Percentiles rank a stretch among this genome's conserved stretches.
Evolutionary conservation across 2,113 vertebrate species (phyloP).

Genomic region (Cheilinus undulatus): DNA sequence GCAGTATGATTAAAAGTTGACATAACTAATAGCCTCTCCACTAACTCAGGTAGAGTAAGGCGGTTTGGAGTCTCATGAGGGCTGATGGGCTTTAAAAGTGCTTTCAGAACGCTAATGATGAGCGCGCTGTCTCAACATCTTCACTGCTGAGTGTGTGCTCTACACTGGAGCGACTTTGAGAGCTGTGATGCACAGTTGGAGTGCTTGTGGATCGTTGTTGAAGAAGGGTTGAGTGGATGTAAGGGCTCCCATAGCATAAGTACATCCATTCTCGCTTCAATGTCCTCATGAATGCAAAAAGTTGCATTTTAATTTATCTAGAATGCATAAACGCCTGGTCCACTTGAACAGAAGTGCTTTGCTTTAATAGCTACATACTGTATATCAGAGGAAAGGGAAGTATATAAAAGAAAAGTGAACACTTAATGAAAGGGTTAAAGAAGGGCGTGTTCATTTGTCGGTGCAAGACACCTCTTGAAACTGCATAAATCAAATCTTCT

Average conservation of each 20-base stretch:
- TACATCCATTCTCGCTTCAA: not conserved
- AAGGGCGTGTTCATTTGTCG: not conserved
- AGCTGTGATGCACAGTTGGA: constrained; percentile 23
- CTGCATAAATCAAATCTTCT: not conserved
- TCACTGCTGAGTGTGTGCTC: constrained; percentile 43
- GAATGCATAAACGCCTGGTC: not conserved
- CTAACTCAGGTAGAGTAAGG: constrained; percentile 57
- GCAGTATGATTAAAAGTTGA: constrained; percentile 76
- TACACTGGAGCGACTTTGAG: constrained; percentile 26
- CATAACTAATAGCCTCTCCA: constrained; percentile 78
- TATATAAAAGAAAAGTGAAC: not conserved
- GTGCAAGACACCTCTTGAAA: not conserved
- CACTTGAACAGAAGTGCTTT: not conserved
- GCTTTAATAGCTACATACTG: not conserved
- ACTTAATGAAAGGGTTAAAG: too few species aligned
- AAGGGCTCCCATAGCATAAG: not conserved
- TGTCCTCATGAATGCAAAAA: not conserved
- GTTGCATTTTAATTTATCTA: not conserved
- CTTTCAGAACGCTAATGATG: constrained; percentile 60
- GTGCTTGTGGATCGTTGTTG: constrained; percentile 22
- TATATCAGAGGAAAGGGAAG: not conserved
- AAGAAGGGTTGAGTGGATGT: constrained; percentile 21
- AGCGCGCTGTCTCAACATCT: constrained; percentile 47
- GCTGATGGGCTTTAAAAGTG: constrained; percentile 62
- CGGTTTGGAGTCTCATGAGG: constrained; percentile 49